These are phyloP conservation scores for Drosophila meridiana DNA, from an alignment of 2,888 invertebrate genomes.

Conservation along the genomic window DNA sequence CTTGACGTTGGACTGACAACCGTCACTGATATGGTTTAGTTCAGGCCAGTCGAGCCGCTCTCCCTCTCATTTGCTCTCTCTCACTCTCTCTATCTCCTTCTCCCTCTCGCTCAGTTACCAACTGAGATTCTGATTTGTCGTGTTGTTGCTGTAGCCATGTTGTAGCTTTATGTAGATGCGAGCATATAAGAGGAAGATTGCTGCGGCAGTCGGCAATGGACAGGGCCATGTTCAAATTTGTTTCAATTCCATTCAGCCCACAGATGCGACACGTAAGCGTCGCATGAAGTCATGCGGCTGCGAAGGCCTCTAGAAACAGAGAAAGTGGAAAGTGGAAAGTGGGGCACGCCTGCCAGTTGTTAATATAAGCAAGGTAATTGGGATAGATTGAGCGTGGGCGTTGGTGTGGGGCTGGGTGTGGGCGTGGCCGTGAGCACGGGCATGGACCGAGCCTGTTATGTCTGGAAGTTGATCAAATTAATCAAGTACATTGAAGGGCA, in stretches of 20 bases:
- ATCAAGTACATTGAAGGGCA: constrained; percentile 75
- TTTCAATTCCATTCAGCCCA: constrained; percentile 68
- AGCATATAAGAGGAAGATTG: constrained; percentile 20
- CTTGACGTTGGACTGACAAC: constrained; percentile 59
- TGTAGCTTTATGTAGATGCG: constrained; percentile 63
- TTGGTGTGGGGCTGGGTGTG: not conserved
- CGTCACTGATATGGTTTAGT: constrained; percentile 28
- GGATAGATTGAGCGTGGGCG: constrained; percentile 39
- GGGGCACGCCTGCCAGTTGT: constrained; percentile 40
- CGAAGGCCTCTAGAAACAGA: constrained; percentile 1
- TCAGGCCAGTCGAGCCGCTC: not conserved
- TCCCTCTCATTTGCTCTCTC: not conserved
- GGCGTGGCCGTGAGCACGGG: not conserved
- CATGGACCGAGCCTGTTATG: constrained; percentile 15
- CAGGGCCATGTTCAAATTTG: constrained; percentile 75
- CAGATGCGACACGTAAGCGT: constrained; percentile 72
- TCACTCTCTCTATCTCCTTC: constrained; percentile 20
- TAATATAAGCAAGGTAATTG: constrained; percentile 77
- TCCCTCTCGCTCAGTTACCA: constrained; percentile 44
- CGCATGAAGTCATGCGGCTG: constrained; percentile 75
- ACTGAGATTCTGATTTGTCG: constrained; percentile 61
- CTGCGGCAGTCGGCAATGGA: constrained; percentile 40
- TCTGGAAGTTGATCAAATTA: constrained; percentile 74
- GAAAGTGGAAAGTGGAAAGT: not conserved
- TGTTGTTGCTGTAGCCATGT: constrained; percentile 27